Base-by-base conservation (phyloP, 23 tunicate species). In the Trididemnum miniatum region DNA sequence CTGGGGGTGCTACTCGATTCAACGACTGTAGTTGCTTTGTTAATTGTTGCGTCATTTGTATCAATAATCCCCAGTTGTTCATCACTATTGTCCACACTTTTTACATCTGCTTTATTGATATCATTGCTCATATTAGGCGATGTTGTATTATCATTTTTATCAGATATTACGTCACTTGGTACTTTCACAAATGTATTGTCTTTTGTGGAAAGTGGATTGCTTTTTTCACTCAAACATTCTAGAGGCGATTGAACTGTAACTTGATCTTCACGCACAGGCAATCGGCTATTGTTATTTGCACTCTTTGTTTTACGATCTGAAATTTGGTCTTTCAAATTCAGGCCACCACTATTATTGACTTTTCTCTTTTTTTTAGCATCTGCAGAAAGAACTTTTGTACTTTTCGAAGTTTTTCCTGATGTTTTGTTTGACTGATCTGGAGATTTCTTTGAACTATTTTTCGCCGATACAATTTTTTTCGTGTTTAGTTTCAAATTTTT, bases 391-490 rank as follows among this genome's bases (percentile, higher is more conserved):
- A 29, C 35, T 64, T 28, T 34, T 20, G 25, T 51, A 24, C 34
- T 79, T 79, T 79, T 79, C 59, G 65, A 33, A 40, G 65, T 28
- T 79, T 79, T 30, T 33, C 31, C 59, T 63, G 44, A 60, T 12
- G 28, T 63, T 73, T 38, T 74, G n/a, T 31, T 30, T 26, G 44
- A 0, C 0, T 39, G 23, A 2, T 39, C 64, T 0, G 25, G 1
- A n/a, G n/a, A n/a, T 36, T 35, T 50, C 32, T 72, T 44, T 22
- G 51, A n/a, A 25, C 25, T 39, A 27, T 34, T 24, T 31, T 35
- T 66, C 12, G 33, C n/a, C n/a, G 37, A 38, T 49, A 54, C 23
- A 26, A 23, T 50, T 65, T 51, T 77, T 24, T 33, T 49, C n/a
- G 1, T 3, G 34, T 29, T 12, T 2, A n/a, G 24, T n/a, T 39